These are phyloP conservation scores for Microctonus aethiopoides DNA, from an alignment of 2,888 invertebrate genomes.

Conservation along the genomic window DNA sequence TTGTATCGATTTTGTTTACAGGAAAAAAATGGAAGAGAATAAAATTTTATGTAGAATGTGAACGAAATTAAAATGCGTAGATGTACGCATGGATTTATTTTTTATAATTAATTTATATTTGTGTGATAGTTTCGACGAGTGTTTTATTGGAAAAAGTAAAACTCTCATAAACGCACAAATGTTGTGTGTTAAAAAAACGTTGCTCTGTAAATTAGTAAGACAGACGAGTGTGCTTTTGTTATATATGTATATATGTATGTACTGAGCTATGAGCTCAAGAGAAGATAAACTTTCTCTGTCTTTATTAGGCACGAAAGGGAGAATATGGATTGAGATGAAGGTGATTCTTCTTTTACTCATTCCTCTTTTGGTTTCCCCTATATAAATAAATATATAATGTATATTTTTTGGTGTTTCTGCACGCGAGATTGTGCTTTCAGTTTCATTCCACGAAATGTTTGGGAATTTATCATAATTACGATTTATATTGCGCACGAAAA, in stretches of 20 bases:
- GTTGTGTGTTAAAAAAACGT: slow-evolving; percentile 55
- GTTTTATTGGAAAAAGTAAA: background rate
- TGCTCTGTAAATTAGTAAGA: slow-evolving; percentile 57
- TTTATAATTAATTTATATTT: background rate
- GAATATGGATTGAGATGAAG: background rate
- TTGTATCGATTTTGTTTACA: slow-evolving; percentile 9
- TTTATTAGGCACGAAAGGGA: slow-evolving; percentile 41
- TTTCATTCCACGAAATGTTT: slow-evolving; percentile 36
- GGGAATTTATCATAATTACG: slow-evolving; percentile 35
- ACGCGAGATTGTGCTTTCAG: slow-evolving; percentile 22
- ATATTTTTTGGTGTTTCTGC: background rate
- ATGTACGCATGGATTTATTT: too few relatives aligned
- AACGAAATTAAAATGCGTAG: background rate
- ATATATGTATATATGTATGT: background rate
- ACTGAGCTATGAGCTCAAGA: background rate
- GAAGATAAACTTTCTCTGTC: slow-evolving; percentile 54
- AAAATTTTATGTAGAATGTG: background rate
- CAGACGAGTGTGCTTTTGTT: slow-evolving; percentile 34
- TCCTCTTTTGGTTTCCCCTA: background rate
- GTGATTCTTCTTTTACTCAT: background rate
- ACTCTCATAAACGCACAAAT: slow-evolving; percentile 2
- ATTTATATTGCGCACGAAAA: slow-evolving; percentile 24
- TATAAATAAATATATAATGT: background rate
- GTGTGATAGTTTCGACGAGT: background rate
- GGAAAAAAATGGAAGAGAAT: background rate